A percentile compares a stretch with the other conserved stretches of the same genome.
Evolutionary conservation across 2,888 invertebrate genomes (phyloP).

Genomic region (Clistopyga incitator): DNA sequence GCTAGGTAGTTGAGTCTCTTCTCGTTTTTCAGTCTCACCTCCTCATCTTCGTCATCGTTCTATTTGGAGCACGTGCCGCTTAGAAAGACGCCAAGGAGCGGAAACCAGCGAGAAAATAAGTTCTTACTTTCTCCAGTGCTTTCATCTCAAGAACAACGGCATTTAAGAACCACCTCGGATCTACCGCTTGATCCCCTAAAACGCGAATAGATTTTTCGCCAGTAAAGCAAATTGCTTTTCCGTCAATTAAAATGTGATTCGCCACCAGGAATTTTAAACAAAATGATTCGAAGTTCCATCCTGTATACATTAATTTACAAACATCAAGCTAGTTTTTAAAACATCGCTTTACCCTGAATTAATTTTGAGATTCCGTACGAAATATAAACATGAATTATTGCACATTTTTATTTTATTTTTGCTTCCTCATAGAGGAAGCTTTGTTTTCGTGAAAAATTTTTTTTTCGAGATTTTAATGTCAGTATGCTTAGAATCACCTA

Average conservation of each 20-base stretch:
- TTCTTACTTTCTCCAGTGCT: constrained; percentile 10
- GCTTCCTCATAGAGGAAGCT: too few relatives aligned
- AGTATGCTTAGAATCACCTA: too few relatives aligned
- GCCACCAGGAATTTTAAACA: neutral
- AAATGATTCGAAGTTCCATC: too few relatives aligned
- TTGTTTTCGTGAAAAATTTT: too few relatives aligned
- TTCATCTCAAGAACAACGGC: neutral
- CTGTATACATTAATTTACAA: too few relatives aligned
- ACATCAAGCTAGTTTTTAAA: too few relatives aligned
- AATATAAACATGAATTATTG: too few relatives aligned
- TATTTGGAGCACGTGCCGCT: constrained; percentile 60
- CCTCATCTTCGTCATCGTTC: constrained; percentile 39
- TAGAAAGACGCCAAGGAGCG: constrained; percentile 9
- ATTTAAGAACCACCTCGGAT: neutral
- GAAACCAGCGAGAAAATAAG: constrained; percentile 23
- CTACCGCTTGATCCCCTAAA: constrained; percentile 5
- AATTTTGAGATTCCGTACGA: too few relatives aligned
- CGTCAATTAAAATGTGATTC: neutral
- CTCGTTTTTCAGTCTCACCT: constrained; percentile 9
- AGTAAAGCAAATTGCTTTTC: neutral
- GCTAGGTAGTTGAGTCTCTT: neutral
- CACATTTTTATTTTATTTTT: too few relatives aligned
- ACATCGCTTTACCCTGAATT: too few relatives aligned
- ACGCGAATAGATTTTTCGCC: constrained; percentile 26
- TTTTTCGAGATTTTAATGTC: too few relatives aligned